A percentile compares a stretch with the other conserved stretches of the same genome.
Evolutionary conservation across 1,140 invertebrate species (phyloP).

Genomic region (Achroia grisella): DNA sequence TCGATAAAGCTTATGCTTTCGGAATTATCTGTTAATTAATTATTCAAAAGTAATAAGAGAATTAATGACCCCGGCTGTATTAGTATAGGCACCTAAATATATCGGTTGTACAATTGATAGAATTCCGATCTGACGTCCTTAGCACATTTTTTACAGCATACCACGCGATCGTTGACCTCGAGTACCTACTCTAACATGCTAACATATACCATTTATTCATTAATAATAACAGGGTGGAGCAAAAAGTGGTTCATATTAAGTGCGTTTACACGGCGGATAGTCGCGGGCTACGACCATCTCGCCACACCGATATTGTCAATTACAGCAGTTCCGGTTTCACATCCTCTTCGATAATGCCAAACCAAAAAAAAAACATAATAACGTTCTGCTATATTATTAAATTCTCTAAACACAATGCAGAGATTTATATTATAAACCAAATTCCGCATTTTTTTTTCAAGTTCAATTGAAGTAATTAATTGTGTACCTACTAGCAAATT

Average conservation of each 20-base stretch:
- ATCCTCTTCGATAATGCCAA: slow-evolving; percentile 55
- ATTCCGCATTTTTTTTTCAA: too few relatives aligned
- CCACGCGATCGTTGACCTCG: slow-evolving; percentile 56
- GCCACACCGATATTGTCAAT: slow-evolving; percentile 36
- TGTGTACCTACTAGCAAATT: too few relatives aligned
- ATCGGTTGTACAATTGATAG: slow-evolving; percentile 41
- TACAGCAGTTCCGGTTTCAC: slow-evolving; percentile 58
- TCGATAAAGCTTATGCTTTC: slow-evolving; percentile 6
- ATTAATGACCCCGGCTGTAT: slow-evolving; percentile 29
- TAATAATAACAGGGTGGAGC: slow-evolving; percentile 47
- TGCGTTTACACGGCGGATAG: slow-evolving; percentile 27
- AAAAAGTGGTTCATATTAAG: slow-evolving; percentile 57
- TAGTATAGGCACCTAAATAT: too few relatives aligned
- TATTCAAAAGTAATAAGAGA: slow-evolving; percentile 41
- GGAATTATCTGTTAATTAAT: slow-evolving; percentile 23
- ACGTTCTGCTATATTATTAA: too few relatives aligned
- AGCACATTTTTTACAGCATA: slow-evolving; percentile 67
- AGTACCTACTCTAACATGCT: slow-evolving; percentile 28
- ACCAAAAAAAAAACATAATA: neutral
- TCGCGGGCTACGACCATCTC: slow-evolving; percentile 5
- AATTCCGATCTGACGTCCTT: slow-evolving; percentile 55
- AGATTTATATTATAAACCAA: too few relatives aligned
- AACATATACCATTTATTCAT: slow-evolving; percentile 58
- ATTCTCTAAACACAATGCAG: too few relatives aligned
- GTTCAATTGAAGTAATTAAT: too few relatives aligned